These are phyloP conservation scores for Perizoma flavofasciatum DNA, from an alignment of 2,888 invertebrate genomes.

Conservation along the genomic window DNA sequence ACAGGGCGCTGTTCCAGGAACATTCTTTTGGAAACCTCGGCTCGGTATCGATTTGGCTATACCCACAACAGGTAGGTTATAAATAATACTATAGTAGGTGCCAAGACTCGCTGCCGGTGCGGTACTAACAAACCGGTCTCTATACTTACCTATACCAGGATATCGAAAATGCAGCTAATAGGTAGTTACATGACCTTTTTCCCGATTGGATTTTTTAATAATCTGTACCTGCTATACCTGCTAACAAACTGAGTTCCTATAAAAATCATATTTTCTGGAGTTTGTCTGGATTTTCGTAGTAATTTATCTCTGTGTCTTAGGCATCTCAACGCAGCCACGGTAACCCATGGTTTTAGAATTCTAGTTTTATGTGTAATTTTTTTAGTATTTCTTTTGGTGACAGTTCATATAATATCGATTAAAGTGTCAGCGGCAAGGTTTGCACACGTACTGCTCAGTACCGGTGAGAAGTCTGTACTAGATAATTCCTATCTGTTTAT, in stretches of 20 bases:
- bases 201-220: no score
- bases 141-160: no score
- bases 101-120: no score
- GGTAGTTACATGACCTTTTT: no score
- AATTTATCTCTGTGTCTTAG: constrained; percentile 23
- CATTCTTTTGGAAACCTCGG: constrained; percentile 54
- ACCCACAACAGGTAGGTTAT: constrained; percentile 44
- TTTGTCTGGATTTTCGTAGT: constrained; percentile 16
- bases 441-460: neutral
- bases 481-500: neutral
- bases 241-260: no score
- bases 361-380: constrained; percentile 12
- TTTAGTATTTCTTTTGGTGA: neutral
- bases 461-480: neutral
- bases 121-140: no score
- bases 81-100: neutral
- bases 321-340: constrained; percentile 16
- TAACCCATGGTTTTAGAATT: constrained; percentile 24
- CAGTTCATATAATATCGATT: neutral
- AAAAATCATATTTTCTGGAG: constrained; percentile 22
- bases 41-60: constrained; percentile 49
- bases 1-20: constrained; percentile 47
- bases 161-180: no score
- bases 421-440: neutral
- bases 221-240: no score